Percentiles rank a stretch among this genome's conserved stretches.
phyloP scores from a whole-genome alignment of 92 coral and sea anemone genomes.

The Phenganax marumi region DNA sequence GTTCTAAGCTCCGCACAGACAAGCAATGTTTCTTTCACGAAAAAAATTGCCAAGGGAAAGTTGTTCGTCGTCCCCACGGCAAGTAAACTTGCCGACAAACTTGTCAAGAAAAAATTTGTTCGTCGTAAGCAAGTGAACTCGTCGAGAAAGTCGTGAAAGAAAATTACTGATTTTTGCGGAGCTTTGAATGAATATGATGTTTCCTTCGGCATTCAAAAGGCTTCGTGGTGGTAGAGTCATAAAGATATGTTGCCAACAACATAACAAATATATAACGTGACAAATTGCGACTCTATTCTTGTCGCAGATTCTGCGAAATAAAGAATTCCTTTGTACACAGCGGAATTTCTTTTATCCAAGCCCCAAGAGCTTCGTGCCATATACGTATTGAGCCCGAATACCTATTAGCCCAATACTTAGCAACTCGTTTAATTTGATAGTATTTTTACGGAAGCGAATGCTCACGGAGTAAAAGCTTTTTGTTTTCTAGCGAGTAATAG shows the following conservation, averaged over 20 bases:
- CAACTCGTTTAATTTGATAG: neutral
- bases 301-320: neutral
- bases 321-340: neutral
- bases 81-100: too few relatives aligned
- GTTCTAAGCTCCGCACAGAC: too few relatives aligned
- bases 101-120: too few relatives aligned
- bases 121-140: too few relatives aligned
- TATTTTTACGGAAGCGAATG: slow-evolving; percentile 15
- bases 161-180: neutral
- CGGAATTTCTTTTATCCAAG: slow-evolving; percentile 13
- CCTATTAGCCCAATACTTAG: neutral
- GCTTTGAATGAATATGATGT: neutral
- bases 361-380: slow-evolving; percentile 17
- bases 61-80: too few relatives aligned
- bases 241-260: slow-evolving; percentile 5
- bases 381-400: neutral
- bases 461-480: slow-evolving; percentile 9
- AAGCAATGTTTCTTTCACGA: too few relatives aligned
- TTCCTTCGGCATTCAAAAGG: neutral
- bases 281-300: neutral
- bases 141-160: neutral
- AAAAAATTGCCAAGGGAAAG: too few relatives aligned
- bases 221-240: neutral
- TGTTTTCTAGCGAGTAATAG: neutral
- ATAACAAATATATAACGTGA: neutral